phyloP scores from a whole-genome alignment of 2,797 vertebrate species.

The Gymnothorax reevesii region DNA sequence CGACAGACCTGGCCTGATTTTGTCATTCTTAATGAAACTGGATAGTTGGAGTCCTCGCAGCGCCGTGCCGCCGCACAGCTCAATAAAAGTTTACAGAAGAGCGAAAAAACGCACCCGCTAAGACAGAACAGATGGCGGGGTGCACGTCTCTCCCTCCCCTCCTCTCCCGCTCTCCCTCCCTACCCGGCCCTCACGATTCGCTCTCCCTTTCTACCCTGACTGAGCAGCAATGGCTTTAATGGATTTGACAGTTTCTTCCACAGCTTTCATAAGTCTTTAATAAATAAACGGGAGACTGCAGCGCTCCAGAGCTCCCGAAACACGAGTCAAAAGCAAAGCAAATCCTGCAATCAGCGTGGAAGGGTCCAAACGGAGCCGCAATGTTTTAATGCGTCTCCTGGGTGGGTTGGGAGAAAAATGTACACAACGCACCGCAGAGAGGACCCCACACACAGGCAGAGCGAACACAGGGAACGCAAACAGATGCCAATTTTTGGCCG shows the following conservation, averaged over 20 bases:
- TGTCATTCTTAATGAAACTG: slow-evolving; percentile 33
- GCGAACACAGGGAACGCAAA: background rate
- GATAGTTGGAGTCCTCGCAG: slow-evolving; percentile 29
- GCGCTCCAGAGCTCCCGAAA: slow-evolving; percentile 19
- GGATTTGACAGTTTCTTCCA: slow-evolving; percentile 35
- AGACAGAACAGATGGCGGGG: slow-evolving; percentile 25
- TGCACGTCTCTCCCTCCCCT: background rate
- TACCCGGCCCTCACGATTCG: background rate
- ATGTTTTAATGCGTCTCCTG: slow-evolving; percentile 37
- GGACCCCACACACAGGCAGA: background rate
- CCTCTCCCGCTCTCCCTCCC: background rate
- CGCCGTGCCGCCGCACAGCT: slow-evolving; percentile 18
- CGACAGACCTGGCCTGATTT: slow-evolving; percentile 22
- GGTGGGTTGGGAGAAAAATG: slow-evolving; percentile 7
- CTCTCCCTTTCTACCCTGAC: background rate
- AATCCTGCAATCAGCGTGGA: slow-evolving; percentile 41
- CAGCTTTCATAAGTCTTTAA: slow-evolving; percentile 35
- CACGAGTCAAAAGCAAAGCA: slow-evolving; percentile 45
- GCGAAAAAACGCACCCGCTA: slow-evolving; percentile 1
- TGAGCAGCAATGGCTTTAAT: slow-evolving; percentile 34
- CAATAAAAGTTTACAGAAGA: slow-evolving; percentile 31
- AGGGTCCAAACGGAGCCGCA: slow-evolving; percentile 35
- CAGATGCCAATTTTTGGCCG: slow-evolving; percentile 13
- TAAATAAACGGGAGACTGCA: slow-evolving; percentile 40
- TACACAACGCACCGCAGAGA: background rate